Evolutionary conservation across 2,888 invertebrate genomes (phyloP).

Genomic region (Conistra vaccinii): DNA sequence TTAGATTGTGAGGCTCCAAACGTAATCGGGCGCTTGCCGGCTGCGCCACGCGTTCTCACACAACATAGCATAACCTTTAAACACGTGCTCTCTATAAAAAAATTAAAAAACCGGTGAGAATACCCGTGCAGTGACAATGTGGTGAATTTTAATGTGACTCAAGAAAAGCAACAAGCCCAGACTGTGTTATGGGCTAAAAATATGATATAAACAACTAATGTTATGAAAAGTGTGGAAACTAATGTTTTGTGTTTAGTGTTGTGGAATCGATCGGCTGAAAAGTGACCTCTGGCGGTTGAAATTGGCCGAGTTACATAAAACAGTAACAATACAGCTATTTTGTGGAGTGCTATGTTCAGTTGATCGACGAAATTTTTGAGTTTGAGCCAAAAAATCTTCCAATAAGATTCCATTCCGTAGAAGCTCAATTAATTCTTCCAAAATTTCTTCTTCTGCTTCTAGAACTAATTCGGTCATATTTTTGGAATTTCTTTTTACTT

Average conservation of each 20-base stretch:
- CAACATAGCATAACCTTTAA: conserved; percentile 72
- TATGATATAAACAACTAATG: conserved; percentile 67
- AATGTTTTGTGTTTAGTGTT: conserved; percentile 70
- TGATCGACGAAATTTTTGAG: conserved; percentile 56
- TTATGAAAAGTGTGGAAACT: conserved; percentile 69
- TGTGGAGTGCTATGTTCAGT: conserved; percentile 67
- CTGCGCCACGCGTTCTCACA: conserved; percentile 85
- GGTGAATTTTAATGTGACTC: conserved; percentile 62
- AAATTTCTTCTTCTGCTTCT: conserved; percentile 36
- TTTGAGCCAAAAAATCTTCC: conserved; percentile 72
- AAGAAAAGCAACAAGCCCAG: conserved; percentile 46
- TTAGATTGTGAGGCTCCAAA: conserved; percentile 81
- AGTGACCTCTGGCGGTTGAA: conserved; percentile 81
- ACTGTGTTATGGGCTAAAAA: conserved; percentile 59
- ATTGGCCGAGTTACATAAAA: conserved; percentile 70
- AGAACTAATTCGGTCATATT: conserved; percentile 21
- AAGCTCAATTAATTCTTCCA: conserved; percentile 66
- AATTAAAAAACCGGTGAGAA: conserved; percentile 56
- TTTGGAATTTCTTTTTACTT: conserved; percentile 5
- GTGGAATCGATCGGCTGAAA: conserved; percentile 79
- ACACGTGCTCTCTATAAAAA: conserved; percentile 77
- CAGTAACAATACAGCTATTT: conserved; percentile 65
- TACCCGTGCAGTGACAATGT: conserved; percentile 65
- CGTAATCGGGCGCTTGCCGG: conserved; percentile 88
- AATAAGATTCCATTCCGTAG: conserved; percentile 68